Percentiles rank a stretch among this genome's conserved stretches.
phyloP scores from a whole-genome alignment of 1,140 invertebrate species.

The Eciton burchellii region DNA sequence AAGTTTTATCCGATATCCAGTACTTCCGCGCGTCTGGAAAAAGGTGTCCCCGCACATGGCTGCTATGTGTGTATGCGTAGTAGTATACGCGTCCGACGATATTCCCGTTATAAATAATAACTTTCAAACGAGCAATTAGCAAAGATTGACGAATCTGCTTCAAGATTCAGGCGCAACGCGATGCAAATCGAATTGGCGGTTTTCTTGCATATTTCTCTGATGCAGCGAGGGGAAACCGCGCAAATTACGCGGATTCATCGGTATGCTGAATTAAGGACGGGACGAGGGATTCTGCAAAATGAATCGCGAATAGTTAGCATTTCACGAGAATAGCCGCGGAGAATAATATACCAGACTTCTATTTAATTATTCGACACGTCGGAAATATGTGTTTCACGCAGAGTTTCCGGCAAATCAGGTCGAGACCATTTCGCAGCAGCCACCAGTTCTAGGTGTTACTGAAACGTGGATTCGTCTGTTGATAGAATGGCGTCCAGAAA shows the following conservation, averaged over 20 bases:
- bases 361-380: constrained; percentile 7
- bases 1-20: constrained; percentile 84
- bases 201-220: constrained; percentile 1
- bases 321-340: not conserved
- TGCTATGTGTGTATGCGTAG: constrained; percentile 54
- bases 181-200: not conserved
- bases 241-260: not conserved
- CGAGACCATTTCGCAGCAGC: not conserved
- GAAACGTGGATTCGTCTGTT: constrained; percentile 39
- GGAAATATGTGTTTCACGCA: not conserved
- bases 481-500: constrained; percentile 83
- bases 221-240: not conserved
- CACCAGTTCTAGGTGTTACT: not conserved
- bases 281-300: not conserved
- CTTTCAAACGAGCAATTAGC: not conserved
- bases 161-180: not conserved
- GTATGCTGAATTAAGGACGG: not conserved
- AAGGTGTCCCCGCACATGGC: constrained; percentile 69
- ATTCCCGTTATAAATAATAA: constrained; percentile 30
- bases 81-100: not conserved
- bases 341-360: not conserved
- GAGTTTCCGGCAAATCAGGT: not conserved
- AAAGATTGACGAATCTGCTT: not conserved
- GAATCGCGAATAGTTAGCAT: not conserved
- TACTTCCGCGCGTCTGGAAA: constrained; percentile 74